Evolutionary conservation across 1,140 invertebrate genomes (phyloP).

Genomic region (Marisa cornuarietis): DNA sequence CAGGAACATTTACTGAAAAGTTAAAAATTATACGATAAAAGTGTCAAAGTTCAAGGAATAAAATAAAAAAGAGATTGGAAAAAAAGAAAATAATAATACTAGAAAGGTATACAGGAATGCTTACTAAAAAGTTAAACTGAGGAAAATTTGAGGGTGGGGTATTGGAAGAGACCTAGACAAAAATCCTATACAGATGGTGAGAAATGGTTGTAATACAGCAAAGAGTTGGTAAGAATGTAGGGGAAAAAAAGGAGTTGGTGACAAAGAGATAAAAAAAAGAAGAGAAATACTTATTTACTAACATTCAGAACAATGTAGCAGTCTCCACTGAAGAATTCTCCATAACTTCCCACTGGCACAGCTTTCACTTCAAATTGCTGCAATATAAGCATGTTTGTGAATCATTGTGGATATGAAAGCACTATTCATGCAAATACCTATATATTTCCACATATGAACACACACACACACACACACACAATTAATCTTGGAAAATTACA

Average conservation of each 20-base stretch:
- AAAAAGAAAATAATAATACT: not conserved
- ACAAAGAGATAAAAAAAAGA: not conserved
- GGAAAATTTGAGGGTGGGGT: not conserved
- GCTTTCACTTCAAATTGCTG: conserved; percentile 84
- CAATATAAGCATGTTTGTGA: not conserved
- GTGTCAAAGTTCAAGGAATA: not conserved
- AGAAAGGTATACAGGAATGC: not conserved
- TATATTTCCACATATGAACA: too few species aligned
- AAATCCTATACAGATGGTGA: not conserved
- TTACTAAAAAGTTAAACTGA: not conserved
- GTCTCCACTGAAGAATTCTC: conserved; percentile 90
- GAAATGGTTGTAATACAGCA: not conserved
- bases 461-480: not conserved
- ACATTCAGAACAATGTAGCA: conserved; percentile 90
- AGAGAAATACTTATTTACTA: conserved; percentile 64
- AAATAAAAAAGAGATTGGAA: not conserved
- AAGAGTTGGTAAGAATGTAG: not conserved
- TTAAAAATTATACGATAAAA: not conserved
- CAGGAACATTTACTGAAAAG: not conserved
- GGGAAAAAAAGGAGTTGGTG: not conserved
- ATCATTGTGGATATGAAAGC: not conserved
- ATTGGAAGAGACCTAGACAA: not conserved
- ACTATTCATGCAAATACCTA: not conserved
- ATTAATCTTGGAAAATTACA: not conserved
- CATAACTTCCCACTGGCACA: conserved; percentile 80